Base-by-base conservation (phyloP, 92 coral and sea anemone species). In the Umimayanthus kanabou region DNA sequence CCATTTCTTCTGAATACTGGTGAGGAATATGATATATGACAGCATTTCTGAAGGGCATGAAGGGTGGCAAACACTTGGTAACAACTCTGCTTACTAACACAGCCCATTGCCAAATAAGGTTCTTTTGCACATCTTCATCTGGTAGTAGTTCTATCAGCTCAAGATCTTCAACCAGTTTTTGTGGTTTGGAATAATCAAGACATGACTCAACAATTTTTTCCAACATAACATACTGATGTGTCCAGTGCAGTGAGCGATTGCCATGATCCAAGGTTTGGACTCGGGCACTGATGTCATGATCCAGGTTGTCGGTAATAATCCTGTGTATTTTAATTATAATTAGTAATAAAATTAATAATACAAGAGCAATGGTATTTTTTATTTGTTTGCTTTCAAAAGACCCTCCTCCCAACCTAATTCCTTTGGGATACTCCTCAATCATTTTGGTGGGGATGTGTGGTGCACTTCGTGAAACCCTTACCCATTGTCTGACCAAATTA, bases 1-100 rank as follows among this genome's bases (percentile, higher is more conserved):
- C 55, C 92, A 90, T 90, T 49, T 87, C 88, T 47, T 65, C 29
- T 14, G 90, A 80, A 42, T 81, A 81, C 20, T 81, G 18, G 53
- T 87, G 93, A 0, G 93, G 93, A 5, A 90, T 90, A 50, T 87
- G 93, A 37, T 69, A 69, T 23, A 87, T 45, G 40, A 90, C 88
- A 66, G 11, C 74, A 11, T 81, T 53, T 30, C 42, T 50, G 22
- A 82, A 75, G 15, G 22, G 25, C 37, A 4, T 61, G 66, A 87
- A 90, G 3, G 79, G 72, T 16, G 80, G 82, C 29, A 78, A 8
- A 26, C 18, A 90, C 88, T 74, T 73, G 5, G 90, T 87, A 13
- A 90, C 65, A 4, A 87, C 72, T 72, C 92, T 9, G 79, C 89
- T 85, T 16, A 90, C 92, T 28, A 88, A 47, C n/a, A 88, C 88